Evolutionary conservation across 2,797 vertebrate species (phyloP).

Genomic region (Okamejei kenojei): DNA sequence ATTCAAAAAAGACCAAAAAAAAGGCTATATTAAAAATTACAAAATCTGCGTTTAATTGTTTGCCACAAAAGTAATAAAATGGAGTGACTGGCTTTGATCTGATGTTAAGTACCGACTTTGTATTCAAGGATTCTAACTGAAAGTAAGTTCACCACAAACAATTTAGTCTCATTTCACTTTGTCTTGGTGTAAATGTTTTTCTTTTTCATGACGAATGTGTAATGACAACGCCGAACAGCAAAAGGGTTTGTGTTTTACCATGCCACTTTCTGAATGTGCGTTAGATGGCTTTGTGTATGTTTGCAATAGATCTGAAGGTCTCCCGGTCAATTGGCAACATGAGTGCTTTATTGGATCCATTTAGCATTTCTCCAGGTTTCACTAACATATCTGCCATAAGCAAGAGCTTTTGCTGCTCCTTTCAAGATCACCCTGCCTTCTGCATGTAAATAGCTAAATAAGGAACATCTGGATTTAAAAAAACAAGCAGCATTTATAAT

Average conservation of each 20-base stretch:
- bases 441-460: slow-evolving; percentile 36
- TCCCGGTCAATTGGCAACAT: slow-evolving; percentile 23
- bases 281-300: slow-evolving; percentile 30
- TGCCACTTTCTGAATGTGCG: slow-evolving; percentile 12
- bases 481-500: not conserved
- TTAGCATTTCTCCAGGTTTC: slow-evolving; percentile 30
- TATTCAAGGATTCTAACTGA: slow-evolving; percentile 6
- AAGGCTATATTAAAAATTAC: not conserved
- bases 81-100: not conserved
- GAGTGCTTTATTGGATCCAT: slow-evolving; percentile 33
- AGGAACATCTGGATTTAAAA: not conserved
- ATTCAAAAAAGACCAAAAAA: not conserved
- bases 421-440: not conserved
- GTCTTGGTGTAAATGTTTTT: slow-evolving; percentile 23
- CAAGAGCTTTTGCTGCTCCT: slow-evolving; percentile 26
- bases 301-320: slow-evolving; percentile 34
- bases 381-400: slow-evolving; percentile 10
- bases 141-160: slow-evolving; percentile 26
- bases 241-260: slow-evolving; percentile 21
- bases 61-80: not conserved
- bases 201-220: slow-evolving; percentile 37
- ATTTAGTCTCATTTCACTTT: slow-evolving; percentile 26
- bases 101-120: not conserved
- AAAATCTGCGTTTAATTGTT: not conserved
- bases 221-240: slow-evolving; percentile 25